Base-by-base conservation (phyloP, 2,113 vertebrate genomes). In the Macroglossus sobrinus region DNA sequence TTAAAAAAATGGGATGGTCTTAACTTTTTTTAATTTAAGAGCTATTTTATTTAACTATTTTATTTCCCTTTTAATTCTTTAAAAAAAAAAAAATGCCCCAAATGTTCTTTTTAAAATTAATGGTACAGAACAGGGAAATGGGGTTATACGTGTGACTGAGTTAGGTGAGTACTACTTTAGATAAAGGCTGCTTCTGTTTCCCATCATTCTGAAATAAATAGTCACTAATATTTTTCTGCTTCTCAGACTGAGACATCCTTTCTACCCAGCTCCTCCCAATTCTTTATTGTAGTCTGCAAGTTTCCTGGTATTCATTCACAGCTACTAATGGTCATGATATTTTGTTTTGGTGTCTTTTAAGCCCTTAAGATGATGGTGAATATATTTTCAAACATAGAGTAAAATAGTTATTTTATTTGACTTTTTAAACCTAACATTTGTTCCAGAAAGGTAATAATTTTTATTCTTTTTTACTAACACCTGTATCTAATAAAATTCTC, bases 371-470 rank as follows among this genome's bases (percentile, higher is more conserved):
- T 88, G n/a, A 24, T 90, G 61, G 4, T 84, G 4, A 38, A 38
- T 93, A 28, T 92, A 64, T 85, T 64, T 87, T 64, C 78, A 90
- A 26, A 7, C 90, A 61, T 28, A 84, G 72, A 55, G 4, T 45
- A 71, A 84, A 87, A 28, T 78, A 30, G 19, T 93, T 91, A 55
- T 55, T 92, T 50, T 59, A 43, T 84, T 79, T 89, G n/a, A 68
- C 19, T 66, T 93, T 92, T 84, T 47, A 72, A 95, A 74, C 24
- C 64, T 74, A 74, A 43, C 22, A 74, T 92, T 95, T 59, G 40
- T 80, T 86, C 14, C 75, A 74, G 59, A 91, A 47, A 15, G 35
- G 10, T 84, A 74, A 59, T 93, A 64, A 35, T 79, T 85, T 79
- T 59, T 91, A 35, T 53, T 88, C 5, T 21, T 81, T 75, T 93